Evolutionary conservation across 2,888 invertebrate genomes (phyloP), one percentile per base, ranked within the genome.

Genomic region (Melikaiella ostensackeni): DNA sequence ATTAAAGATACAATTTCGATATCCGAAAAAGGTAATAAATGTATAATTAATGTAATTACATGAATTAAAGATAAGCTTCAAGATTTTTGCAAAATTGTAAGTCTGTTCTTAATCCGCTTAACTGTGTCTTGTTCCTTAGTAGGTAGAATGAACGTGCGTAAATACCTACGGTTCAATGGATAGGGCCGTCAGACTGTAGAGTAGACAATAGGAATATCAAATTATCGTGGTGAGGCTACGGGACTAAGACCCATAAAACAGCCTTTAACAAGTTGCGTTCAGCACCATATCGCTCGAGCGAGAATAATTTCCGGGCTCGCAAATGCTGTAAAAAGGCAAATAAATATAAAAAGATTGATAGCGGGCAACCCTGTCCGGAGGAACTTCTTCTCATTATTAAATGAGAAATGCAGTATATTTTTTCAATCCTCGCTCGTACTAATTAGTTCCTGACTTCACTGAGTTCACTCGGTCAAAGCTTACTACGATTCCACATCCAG

Each of bases 361-460:
- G 61, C 85, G 84, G 85, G 84, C 82, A 84, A 82, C 78, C 78
- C 79, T 74, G 74, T 76, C 77, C 63, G 57, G 78, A 76, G 66
- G 63, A 75, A 75, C 70, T 77, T 59, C 42, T 75, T 70, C 82
- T 86, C 82, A 85, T 87, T 88, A 87, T 87, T 88, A 86, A 86
- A 81, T 83, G 82, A 78, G 81, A 79, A 79, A 84, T 63, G 5
- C 16, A 59, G 27, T 27, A 82, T 85, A 82, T 83, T 84, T 85
- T 86, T 88, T 85, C 84, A 84, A 88, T 88, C 79, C 82, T 78
- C 75, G 77, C 84, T 84, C 83, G 82, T 77, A 74, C 83, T 87
- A 87, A 88, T 88, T 87, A 88, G 84, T 86, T 86, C 85, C 62
- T 35, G n/a, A 35, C 30, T 62, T 62, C 11, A 5, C 21, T 62